phyloP scores from a whole-genome alignment of 2,797 vertebrate species.

The Chrysocyon brachyurus region DNA sequence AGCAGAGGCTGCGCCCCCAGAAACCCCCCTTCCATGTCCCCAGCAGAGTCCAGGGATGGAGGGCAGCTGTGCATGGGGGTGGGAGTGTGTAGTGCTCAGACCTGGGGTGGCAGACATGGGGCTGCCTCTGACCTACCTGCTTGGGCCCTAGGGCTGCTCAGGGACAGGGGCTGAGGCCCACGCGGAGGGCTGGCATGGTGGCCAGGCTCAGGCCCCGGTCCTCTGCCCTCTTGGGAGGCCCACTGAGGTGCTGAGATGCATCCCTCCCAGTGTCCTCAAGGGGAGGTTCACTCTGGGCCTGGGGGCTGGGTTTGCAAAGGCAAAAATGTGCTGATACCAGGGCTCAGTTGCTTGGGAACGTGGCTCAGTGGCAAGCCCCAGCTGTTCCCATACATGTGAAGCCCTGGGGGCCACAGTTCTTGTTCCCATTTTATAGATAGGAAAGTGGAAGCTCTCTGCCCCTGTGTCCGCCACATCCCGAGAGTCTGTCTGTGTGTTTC shows the following conservation, averaged over 20 bases:
- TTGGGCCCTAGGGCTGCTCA: not conserved
- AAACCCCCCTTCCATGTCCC: no score
- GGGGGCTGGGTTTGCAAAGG: not conserved
- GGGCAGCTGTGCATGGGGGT: no score
- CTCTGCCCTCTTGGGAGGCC: not conserved
- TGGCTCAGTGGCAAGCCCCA: not conserved
- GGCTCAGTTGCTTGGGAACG: not conserved
- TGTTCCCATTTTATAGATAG: not conserved
- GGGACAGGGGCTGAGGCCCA: not conserved
- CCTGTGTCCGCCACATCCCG: fast-evolving
- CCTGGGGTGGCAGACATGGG: no score
- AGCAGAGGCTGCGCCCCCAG: not conserved
- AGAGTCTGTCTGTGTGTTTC: not conserved
- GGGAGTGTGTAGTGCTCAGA: not conserved
- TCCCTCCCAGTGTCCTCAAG: not conserved
- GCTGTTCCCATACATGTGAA: not conserved
- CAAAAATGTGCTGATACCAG: fast-evolving
- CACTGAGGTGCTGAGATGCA: not conserved
- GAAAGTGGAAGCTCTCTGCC: not conserved
- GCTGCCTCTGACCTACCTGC: not conserved
- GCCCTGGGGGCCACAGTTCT: not conserved
- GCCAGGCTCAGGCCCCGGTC: not conserved
- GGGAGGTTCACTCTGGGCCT: not conserved
- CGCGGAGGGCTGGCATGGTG: not conserved
- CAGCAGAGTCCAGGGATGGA: not conserved